Evolutionary conservation across 2,888 invertebrate species (phyloP).

Genomic region (Synergus gifuensis): DNA sequence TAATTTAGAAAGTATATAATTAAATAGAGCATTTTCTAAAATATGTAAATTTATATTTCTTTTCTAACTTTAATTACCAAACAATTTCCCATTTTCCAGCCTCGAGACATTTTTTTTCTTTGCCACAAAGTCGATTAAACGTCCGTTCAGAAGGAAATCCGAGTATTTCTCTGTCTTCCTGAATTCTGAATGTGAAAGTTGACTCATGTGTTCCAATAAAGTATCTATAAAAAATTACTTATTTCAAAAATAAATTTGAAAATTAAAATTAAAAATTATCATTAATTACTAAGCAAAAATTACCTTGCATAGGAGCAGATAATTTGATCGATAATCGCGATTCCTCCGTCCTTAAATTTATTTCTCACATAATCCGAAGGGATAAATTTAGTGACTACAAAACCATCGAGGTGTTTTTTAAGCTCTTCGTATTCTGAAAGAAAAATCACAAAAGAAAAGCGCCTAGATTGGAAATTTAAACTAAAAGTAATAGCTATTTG

Average conservation of each 20-base stretch:
- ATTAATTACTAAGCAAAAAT: slow-evolving; percentile 41
- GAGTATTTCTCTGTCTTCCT: slow-evolving; percentile 97
- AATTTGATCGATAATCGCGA: slow-evolving; percentile 97
- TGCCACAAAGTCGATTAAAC: slow-evolving; percentile 91
- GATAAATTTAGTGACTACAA: slow-evolving; percentile 75
- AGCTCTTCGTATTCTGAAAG: slow-evolving; percentile 79
- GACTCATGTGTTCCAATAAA: slow-evolving; percentile 97
- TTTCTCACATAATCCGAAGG: slow-evolving; percentile 79
- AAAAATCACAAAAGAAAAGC: slow-evolving; percentile 49
- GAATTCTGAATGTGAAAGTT: slow-evolving; percentile 97
- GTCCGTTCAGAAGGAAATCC: slow-evolving; percentile 90
- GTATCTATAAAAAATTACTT: slow-evolving; percentile 77
- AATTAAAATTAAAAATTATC: slow-evolving; percentile 21
- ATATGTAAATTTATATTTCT: neutral
- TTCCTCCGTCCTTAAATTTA: slow-evolving; percentile 87
- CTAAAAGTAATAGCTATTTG: neutral
- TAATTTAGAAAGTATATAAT: neutral
- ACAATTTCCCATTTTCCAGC: slow-evolving; percentile 71
- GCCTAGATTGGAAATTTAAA: neutral
- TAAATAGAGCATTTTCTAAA: neutral
- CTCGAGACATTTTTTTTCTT: slow-evolving; percentile 61
- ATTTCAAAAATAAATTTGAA: slow-evolving; percentile 10
- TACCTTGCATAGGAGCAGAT: slow-evolving; percentile 92
- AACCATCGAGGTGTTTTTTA: slow-evolving; percentile 76
- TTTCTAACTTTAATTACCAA: slow-evolving; percentile 71